A percentile compares a stretch with the other conserved stretches of the same genome.
phyloP scores from a whole-genome alignment of 2,888 invertebrate genomes.

The Phragmatobia fuliginosa region DNA sequence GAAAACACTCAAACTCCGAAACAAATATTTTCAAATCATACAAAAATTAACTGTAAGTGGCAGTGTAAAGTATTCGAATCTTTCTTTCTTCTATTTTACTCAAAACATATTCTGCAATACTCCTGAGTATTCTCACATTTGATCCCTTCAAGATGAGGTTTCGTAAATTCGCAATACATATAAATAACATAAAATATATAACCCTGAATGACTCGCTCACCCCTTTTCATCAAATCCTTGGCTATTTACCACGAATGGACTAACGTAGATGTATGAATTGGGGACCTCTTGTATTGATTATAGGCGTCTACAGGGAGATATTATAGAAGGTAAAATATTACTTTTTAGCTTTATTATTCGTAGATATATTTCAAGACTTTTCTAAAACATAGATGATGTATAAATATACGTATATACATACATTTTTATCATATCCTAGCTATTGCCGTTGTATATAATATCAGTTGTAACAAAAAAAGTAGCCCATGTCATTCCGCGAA shows the following conservation, averaged over 20 bases:
- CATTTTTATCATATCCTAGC: too few species aligned
- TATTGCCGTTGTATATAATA: too few species aligned
- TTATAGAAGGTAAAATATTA: background rate
- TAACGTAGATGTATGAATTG: slow-evolving; percentile 18
- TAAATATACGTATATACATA: too few species aligned
- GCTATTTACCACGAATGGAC: slow-evolving; percentile 31
- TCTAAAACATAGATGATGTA: too few species aligned
- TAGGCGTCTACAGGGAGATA: background rate
- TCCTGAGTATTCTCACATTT: slow-evolving; percentile 22
- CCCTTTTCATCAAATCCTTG: slow-evolving; percentile 40
- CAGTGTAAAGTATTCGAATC: too few species aligned
- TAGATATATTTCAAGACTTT: too few species aligned
- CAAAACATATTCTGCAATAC: slow-evolving; percentile 28
- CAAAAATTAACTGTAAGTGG: too few species aligned
- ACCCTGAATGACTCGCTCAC: slow-evolving; percentile 27
- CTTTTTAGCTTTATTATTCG: background rate
- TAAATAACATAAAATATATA: slow-evolving; percentile 25
- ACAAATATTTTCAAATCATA: too few species aligned
- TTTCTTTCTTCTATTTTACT: background rate
- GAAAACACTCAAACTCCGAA: too few species aligned
- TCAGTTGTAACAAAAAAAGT: too few species aligned
- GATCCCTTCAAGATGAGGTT: slow-evolving; percentile 46
- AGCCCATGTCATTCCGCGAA: too few species aligned
- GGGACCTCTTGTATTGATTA: slow-evolving; percentile 23
- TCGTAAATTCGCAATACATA: slow-evolving; percentile 35